Evolutionary conservation across 37 sponge, comb jelly and placozoan genomes (phyloP), one percentile per base, ranked within the genome.

Genomic region (Oscarella lobularis): DNA sequence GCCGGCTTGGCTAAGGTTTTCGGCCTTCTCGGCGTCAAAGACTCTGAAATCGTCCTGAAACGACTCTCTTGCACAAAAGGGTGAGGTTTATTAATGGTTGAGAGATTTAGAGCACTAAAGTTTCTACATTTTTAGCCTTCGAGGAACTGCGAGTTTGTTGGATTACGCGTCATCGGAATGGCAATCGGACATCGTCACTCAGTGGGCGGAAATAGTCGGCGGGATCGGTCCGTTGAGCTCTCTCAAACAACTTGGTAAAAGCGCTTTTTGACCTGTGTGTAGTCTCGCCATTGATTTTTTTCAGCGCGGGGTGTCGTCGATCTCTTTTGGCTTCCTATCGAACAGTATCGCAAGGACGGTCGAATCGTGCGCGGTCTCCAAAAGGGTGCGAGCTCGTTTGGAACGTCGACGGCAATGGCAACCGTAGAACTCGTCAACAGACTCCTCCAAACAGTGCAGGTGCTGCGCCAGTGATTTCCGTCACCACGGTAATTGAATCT

Each of bases 271-370:
- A 54, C 65, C 27, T n/a, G 78, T 77, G 9, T 14, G 9, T 27
- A 74, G 6, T n/a, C 6, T 14, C 72, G 72, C 9, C 72, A 36
- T 37, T 36, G 75, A 40, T 74, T 5, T 72, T 33, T 27, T n/a
- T 9, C 31, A 91, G 92, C 82, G 29, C 83, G 84, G 39, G 96
- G 96, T 3, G 68, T 89, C 31, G 77, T 92, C 65, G 92, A 93
- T 48, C 85, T 92, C 74, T 78, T 97, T 6, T 85, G 88, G 77
- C 74, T 97, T 38, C 98, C 98, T n/a, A 77, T 81, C 66, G 89
- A 97, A 36, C 98, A 97, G 78, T 97, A 97, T 80, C 79, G 87
- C 67, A 84, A 93, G 36, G 98, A 97, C 78, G 98, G 98, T 9
- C 82, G 98, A 34, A 79, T 97, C 6, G 65, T 97, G 35, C 71